These are phyloP conservation scores for Ornithoptera priamus DNA, from an alignment of 2,888 invertebrate species.

Conservation along the genomic window DNA sequence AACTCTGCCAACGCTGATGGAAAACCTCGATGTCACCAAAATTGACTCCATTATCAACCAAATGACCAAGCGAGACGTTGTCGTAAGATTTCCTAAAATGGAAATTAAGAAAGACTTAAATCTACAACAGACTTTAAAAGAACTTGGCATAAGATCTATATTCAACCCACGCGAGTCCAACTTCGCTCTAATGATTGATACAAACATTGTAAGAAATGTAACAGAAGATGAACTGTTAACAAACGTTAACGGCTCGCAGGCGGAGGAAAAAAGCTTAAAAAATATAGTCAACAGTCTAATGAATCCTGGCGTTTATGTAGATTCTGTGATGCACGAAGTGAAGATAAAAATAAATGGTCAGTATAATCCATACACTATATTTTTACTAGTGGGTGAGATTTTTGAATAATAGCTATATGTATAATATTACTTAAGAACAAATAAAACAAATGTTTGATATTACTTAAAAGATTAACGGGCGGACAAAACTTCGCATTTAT, in stretches of 20 bases:
- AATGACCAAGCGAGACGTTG: slow-evolving; percentile 68
- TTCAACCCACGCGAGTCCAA: slow-evolving; percentile 83
- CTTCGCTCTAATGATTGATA: slow-evolving; percentile 82
- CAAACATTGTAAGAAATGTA: slow-evolving; percentile 39
- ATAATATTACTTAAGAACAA: too few species aligned
- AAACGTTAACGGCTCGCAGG: slow-evolving; percentile 43
- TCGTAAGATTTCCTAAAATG: slow-evolving; percentile 86
- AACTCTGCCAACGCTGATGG: slow-evolving; percentile 71
- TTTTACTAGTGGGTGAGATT: neutral
- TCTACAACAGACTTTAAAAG: slow-evolving; percentile 76
- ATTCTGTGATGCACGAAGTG: slow-evolving; percentile 83
- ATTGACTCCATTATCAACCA: slow-evolving; percentile 73
- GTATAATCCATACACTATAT: slow-evolving; percentile 25
- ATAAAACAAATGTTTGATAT: too few species aligned
- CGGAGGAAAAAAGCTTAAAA: slow-evolving; percentile 40
- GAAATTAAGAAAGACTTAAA: slow-evolving; percentile 81
- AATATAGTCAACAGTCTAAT: slow-evolving; percentile 51
- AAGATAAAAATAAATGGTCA: slow-evolving; percentile 80
- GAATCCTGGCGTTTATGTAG: slow-evolving; percentile 83
- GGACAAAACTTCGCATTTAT: too few species aligned
- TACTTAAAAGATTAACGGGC: too few species aligned
- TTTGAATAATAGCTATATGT: neutral
- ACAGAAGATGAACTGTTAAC: slow-evolving; percentile 50
- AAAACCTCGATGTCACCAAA: slow-evolving; percentile 64
- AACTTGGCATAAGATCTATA: slow-evolving; percentile 81